These are phyloP conservation scores for Rhadinocentrus ornatus DNA, from an alignment of 2,797 vertebrate species.

Conservation along the genomic window DNA sequence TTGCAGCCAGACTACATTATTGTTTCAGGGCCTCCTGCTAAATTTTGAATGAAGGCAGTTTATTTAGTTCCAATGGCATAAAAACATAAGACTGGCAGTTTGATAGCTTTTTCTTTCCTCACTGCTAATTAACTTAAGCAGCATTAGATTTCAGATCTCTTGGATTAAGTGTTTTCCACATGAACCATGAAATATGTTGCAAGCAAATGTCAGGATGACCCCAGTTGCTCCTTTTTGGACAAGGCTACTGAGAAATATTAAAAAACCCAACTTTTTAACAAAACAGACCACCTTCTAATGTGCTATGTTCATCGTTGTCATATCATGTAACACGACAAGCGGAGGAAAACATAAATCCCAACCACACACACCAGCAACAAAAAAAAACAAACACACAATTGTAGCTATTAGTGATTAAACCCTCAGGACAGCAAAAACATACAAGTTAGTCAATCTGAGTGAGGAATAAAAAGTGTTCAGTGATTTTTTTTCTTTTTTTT, in stretches of 20 bases:
- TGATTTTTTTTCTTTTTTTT: too few relatives aligned
- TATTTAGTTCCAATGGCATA: conserved; percentile 38
- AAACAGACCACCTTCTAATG: not conserved
- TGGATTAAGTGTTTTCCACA: conserved; percentile 38
- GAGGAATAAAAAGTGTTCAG: too few relatives aligned
- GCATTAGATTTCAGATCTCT: conserved; percentile 23
- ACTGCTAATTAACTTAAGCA: conserved; percentile 36
- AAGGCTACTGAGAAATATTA: not conserved
- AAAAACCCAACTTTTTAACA: not conserved
- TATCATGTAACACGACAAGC: not conserved
- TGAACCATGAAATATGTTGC: conserved; percentile 23
- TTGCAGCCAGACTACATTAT: conserved; percentile 51
- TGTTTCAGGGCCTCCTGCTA: conserved; percentile 47
- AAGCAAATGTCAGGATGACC: conserved; percentile 5
- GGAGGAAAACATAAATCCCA: not conserved
- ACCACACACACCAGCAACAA: not conserved
- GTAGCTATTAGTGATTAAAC: not conserved
- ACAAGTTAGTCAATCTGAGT: too few relatives aligned
- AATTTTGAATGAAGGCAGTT: conserved; percentile 51
- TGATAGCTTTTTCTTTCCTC: conserved; percentile 13
- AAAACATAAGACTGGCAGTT: conserved; percentile 30
- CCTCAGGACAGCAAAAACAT: not conserved
- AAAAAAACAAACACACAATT: not conserved
- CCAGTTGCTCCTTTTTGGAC: not conserved
- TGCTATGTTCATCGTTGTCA: not conserved